Conservation (phyloP, 2,888 invertebrate genomes). For the Hemistola chrysoprasaria region DNA sequence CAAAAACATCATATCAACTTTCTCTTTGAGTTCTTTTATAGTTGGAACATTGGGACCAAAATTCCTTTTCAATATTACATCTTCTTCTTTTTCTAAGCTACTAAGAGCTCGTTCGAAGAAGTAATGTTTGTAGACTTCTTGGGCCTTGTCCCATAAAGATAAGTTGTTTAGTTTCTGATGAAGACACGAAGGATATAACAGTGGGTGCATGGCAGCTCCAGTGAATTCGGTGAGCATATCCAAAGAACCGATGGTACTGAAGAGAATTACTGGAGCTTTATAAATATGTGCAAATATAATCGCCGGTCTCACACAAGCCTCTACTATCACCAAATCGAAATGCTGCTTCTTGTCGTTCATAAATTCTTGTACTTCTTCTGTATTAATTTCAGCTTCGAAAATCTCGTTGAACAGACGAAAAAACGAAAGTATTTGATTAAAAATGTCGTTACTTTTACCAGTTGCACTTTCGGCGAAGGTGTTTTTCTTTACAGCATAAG, state of each 20-base stretch:
- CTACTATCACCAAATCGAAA: slow-evolving; percentile 44
- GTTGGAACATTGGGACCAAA: slow-evolving; percentile 23
- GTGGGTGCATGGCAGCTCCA: slow-evolving; percentile 33
- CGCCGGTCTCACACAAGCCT: slow-evolving; percentile 32
- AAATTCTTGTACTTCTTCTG: slow-evolving; percentile 11
- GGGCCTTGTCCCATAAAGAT: slow-evolving; percentile 5
- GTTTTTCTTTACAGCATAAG: slow-evolving; percentile 1
- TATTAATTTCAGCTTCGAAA: slow-evolving; percentile 10
- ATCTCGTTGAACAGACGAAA: slow-evolving; percentile 1
- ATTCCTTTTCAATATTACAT: slow-evolving; percentile 8
- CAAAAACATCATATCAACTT: slow-evolving; percentile 34
- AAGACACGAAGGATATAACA: slow-evolving; percentile 29
- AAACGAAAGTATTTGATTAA: slow-evolving; percentile 1
- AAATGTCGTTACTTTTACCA: slow-evolving; percentile 3
- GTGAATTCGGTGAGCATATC: slow-evolving; percentile 21
- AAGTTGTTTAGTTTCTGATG: slow-evolving; percentile 17
- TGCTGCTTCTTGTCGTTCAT: slow-evolving; percentile 7
- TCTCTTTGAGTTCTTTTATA: slow-evolving; percentile 25
- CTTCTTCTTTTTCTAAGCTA: slow-evolving; percentile 5
- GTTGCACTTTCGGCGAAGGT: slow-evolving; percentile 1
- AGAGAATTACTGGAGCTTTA: slow-evolving; percentile 40
- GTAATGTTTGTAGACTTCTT: slow-evolving; percentile 12
- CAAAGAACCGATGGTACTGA: slow-evolving; percentile 41
- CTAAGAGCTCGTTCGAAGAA: slow-evolving; percentile 1
- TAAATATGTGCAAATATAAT: slow-evolving; percentile 36